These are phyloP conservation scores for Bucorvus abyssinicus DNA, from an alignment of 2,797 vertebrate genomes.

Conservation along the genomic window DNA sequence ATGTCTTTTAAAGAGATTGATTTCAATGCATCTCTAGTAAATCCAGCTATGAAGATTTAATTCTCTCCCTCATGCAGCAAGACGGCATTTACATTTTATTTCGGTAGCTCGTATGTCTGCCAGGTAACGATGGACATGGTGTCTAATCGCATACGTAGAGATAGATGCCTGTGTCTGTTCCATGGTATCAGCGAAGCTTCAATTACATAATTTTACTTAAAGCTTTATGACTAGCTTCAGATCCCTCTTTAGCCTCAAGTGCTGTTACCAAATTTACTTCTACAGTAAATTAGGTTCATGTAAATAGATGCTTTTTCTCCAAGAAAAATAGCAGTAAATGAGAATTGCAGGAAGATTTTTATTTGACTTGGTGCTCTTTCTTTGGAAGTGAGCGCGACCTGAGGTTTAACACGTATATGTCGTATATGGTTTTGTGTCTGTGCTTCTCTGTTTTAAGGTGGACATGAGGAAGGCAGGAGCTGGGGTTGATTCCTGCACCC, in stretches of 20 bases:
- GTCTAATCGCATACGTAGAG: constrained; percentile 10
- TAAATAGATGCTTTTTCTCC: background rate
- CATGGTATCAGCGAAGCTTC: constrained; percentile 42
- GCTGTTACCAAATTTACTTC: constrained; percentile 19
- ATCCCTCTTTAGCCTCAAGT: constrained; percentile 28
- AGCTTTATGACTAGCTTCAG: constrained; percentile 34
- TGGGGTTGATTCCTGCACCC: background rate
- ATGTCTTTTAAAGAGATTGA: constrained; percentile 75
- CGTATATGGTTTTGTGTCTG: background rate
- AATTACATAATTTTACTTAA: constrained; percentile 67
- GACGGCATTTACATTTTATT: constrained; percentile 32
- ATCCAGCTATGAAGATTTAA: constrained; percentile 62
- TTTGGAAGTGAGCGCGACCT: background rate
- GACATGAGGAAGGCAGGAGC: background rate
- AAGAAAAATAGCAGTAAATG: background rate
- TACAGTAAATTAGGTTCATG: constrained; percentile 1
- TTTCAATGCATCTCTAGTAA: constrained; percentile 71
- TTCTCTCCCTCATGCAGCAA: constrained; percentile 50
- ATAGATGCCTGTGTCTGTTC: constrained; percentile 14
- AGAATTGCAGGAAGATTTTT: background rate
- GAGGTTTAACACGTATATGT: background rate
- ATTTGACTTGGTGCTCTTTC: background rate
- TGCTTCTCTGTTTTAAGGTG: background rate
- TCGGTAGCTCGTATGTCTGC: constrained; percentile 21
- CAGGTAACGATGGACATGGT: constrained; percentile 4